Evolutionary conservation across 1,140 invertebrate genomes (phyloP).

Genomic region (Ips nitidus): DNA sequence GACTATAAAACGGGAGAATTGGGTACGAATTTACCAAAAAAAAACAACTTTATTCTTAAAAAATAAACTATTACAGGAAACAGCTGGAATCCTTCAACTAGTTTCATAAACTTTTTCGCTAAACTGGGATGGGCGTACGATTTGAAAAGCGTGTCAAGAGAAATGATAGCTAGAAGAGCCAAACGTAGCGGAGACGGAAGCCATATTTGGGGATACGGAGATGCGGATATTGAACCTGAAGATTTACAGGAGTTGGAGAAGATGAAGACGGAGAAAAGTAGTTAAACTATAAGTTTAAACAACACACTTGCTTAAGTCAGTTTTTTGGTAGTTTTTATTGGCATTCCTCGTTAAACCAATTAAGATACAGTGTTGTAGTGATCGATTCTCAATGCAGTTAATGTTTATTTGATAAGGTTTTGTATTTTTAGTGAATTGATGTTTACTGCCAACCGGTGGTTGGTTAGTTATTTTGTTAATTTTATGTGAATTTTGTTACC

Average conservation of each 20-base stretch:
- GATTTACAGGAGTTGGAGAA: constrained; percentile 48
- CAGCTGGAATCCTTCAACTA: constrained; percentile 67
- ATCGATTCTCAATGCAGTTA: too few relatives aligned
- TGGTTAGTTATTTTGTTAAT: too few relatives aligned
- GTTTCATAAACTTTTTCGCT: constrained; percentile 72
- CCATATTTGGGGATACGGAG: constrained; percentile 56
- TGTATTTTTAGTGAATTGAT: too few relatives aligned
- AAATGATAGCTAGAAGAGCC: constrained; percentile 65
- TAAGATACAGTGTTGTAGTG: too few relatives aligned
- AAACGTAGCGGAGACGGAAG: constrained; percentile 66
- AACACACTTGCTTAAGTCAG: too few relatives aligned
- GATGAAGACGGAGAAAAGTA: constrained; percentile 28
- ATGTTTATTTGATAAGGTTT: too few relatives aligned
- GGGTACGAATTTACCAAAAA: constrained; percentile 6
- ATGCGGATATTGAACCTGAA: constrained; percentile 53
- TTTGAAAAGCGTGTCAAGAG: constrained; percentile 63
- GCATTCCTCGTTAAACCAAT: too few relatives aligned
- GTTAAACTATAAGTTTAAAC: too few relatives aligned
- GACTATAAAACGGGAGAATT: constrained; percentile 88
- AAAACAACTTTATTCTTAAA: constrained; percentile 1
- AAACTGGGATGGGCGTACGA: constrained; percentile 75
- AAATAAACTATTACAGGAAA: constrained; percentile 52
- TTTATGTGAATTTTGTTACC: too few relatives aligned
- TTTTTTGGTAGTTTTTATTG: too few relatives aligned
- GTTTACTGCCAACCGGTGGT: too few relatives aligned